Conservation (phyloP, 1,140 invertebrate genomes). For the Listronotus bonariensis region DNA sequence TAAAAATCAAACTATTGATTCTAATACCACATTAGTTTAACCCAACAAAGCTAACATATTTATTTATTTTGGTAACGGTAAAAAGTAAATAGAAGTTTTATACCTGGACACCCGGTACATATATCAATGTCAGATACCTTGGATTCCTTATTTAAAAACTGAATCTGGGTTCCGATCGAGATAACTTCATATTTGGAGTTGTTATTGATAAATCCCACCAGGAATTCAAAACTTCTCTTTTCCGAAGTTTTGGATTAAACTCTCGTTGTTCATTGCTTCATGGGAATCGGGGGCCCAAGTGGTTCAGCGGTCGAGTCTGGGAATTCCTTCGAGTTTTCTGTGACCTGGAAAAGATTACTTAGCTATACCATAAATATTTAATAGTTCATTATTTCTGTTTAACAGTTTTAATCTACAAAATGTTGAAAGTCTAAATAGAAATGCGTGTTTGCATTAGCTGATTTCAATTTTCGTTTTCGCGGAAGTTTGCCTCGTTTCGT, state of each 20-base stretch:
- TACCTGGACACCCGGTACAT: too few species aligned
- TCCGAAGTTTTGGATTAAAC: conserved; percentile 41
- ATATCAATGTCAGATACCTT: too few species aligned
- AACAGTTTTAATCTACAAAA: neutral
- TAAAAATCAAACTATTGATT: too few species aligned
- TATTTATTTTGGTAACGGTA: too few species aligned
- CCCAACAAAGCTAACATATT: too few species aligned
- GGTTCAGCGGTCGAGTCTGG: neutral
- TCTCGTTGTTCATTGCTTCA: conserved; percentile 54
- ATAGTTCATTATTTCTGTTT: too few species aligned
- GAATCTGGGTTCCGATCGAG: conserved; percentile 34
- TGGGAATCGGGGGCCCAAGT: conserved; percentile 51
- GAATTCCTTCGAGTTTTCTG: neutral
- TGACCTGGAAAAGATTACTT: conserved; percentile 1
- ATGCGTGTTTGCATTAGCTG: conserved; percentile 14
- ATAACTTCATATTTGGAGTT: conserved; percentile 51
- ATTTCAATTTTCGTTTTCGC: conserved; percentile 19
- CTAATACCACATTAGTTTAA: too few species aligned
- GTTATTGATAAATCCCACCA: conserved; percentile 52
- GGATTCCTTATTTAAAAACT: neutral
- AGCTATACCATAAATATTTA: too few species aligned
- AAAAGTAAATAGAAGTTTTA: too few species aligned
- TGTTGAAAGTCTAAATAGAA: conserved; percentile 8
- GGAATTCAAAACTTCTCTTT: conserved; percentile 53
- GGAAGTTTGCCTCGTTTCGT: conserved; percentile 14